phyloP scores from a whole-genome alignment of 64 coral and sea anemone genomes.

The Catalaphyllia jardinei region DNA sequence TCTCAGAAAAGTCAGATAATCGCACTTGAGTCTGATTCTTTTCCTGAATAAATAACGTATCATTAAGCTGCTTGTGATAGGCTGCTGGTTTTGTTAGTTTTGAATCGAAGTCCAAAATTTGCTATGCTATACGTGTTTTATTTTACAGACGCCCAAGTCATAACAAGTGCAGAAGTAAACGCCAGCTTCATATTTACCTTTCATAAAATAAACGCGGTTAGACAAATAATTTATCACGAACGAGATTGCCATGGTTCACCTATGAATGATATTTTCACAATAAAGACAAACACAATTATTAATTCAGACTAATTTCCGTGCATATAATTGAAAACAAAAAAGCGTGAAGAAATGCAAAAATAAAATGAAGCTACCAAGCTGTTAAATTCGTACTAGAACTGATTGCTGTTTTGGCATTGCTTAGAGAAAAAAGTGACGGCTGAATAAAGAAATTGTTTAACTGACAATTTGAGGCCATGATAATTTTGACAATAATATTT shows the following conservation, averaged over 20 bases:
- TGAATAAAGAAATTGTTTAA: background rate
- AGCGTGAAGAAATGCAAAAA: background rate
- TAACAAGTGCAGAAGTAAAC: background rate
- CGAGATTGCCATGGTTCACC: background rate
- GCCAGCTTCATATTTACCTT: background rate
- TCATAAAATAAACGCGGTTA: background rate
- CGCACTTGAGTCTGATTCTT: background rate
- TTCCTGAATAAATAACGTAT: background rate
- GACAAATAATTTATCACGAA: background rate
- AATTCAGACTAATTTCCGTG: background rate
- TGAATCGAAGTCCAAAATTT: background rate
- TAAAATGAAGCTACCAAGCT: background rate
- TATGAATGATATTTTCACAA: background rate
- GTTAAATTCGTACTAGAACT: background rate
- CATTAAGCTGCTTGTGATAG: background rate
- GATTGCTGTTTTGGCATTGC: background rate
- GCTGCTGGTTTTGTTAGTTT: background rate
- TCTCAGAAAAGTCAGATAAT: background rate
- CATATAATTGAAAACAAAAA: background rate
- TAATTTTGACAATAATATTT: background rate
- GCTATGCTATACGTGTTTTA: background rate
- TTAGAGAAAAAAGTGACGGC: background rate
- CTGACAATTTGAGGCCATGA: background rate
- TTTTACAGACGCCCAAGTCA: background rate
- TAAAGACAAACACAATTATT: background rate